Evolutionary conservation across 1,140 invertebrate genomes (phyloP), one percentile per base, ranked within the genome.

Genomic region (Apolygus lucorum): DNA sequence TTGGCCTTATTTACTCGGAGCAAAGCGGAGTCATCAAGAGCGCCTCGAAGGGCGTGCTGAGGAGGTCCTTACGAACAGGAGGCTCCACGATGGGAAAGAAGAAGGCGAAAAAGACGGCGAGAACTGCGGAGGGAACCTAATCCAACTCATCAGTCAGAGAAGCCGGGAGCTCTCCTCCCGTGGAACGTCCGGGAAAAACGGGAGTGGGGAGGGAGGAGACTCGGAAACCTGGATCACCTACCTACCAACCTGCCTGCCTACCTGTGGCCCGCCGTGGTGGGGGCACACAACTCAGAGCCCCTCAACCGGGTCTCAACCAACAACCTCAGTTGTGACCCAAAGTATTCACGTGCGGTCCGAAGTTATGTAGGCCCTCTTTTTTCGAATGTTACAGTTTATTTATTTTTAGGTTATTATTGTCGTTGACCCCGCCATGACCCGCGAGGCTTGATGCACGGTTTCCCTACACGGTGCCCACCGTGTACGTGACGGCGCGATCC

Each of bases 271-370:
- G 54, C 11, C 2, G 22, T 11, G 22, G 54, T 59, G 54, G 54
- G 54, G 54, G 54, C 8, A 4, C 11, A 8, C 13, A 59, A 59
- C 34, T 11, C 8, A 22, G 22, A 59, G 22, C 54, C 54, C 22
- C 54, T 21, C 54, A 59, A 59, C 54, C 54, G 54, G 54, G 54
- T 17, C 54, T 59, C 22, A 8, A 17, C 34, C 54, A 59, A 59
- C 54, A 59, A 59, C 54, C 54, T 59, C 54, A 59, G 54, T 59
- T 59, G 54, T 59, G 54, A 59, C 54, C 54, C 54, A 24, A 59
- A 59, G 54, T 59, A 24, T 59, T 59, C 54, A 59, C 54, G 54
- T 59, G 54, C 54, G 11, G 54, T 4, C 13, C 54, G 8, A 49
- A 59, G 54, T 59, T 59, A 59, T 59, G 54, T 59, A 59, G 54